Conservation (phyloP, 2,797 vertebrate species). For the Mormyrus hasselquistii region DNA sequence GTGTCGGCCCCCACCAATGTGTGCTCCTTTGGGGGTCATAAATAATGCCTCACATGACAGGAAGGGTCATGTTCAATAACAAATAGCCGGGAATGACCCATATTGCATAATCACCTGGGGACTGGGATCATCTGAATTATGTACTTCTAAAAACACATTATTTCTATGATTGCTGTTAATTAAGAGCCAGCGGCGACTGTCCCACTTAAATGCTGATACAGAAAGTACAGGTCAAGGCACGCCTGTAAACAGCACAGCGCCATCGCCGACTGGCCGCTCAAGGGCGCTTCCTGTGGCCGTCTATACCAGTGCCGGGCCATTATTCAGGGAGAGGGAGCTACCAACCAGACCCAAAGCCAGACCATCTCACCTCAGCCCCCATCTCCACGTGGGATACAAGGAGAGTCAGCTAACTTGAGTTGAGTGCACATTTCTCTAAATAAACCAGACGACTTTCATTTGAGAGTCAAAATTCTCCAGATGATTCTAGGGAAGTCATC, state of each 20-base stretch:
- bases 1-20: constrained; percentile 89
- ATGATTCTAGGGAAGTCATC: not conserved
- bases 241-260: not conserved
- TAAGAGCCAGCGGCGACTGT: not conserved
- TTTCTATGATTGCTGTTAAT: no score
- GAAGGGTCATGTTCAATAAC: not conserved
- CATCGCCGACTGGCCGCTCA: not conserved
- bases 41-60: not conserved
- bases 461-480: not conserved
- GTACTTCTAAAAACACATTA: not conserved
- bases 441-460: not conserved
- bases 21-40: constrained; percentile 65
- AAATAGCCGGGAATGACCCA: not conserved
- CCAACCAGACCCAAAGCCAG: not conserved
- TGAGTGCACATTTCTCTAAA: not conserved
- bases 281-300: not conserved
- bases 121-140: not conserved
- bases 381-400: not conserved
- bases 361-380: not conserved
- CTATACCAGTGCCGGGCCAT: not conserved
- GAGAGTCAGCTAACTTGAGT: not conserved
- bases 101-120: not conserved
- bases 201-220: not conserved
- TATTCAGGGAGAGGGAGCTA: not conserved
- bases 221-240: not conserved